Conservation (phyloP, 2,888 invertebrate genomes). For the Pycnomerus fuliginosus region DNA sequence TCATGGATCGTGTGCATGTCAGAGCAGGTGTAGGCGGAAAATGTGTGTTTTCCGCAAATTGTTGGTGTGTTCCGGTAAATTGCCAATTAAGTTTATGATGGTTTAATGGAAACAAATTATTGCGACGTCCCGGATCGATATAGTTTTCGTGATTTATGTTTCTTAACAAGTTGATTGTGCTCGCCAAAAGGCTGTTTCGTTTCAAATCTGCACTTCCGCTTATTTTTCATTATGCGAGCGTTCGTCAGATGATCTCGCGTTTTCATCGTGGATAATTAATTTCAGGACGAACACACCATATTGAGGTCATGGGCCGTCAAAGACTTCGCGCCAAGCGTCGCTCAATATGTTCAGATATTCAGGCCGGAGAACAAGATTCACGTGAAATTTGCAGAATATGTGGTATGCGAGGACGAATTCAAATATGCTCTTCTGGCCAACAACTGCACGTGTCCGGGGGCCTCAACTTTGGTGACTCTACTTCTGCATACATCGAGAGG, state of each 20-base stretch:
- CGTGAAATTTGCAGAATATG: slow-evolving; percentile 97
- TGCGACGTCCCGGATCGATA: slow-evolving; percentile 5
- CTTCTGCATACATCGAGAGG: slow-evolving; percentile 95
- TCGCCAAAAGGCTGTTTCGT: neutral
- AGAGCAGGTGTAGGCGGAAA: slow-evolving; percentile 5
- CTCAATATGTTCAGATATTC: slow-evolving; percentile 98
- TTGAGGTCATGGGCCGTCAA: slow-evolving; percentile 94
- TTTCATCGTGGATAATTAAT: no score
- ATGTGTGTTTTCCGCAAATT: slow-evolving; percentile 3
- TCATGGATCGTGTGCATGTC: no score
- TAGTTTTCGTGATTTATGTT: slow-evolving; percentile 14
- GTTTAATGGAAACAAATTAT: slow-evolving; percentile 21
- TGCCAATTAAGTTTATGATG: slow-evolving; percentile 18
- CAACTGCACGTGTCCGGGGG: slow-evolving; percentile 97
- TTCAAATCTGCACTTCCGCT: no score
- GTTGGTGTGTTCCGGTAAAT: slow-evolving; percentile 13
- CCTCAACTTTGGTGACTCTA: slow-evolving; percentile 93
- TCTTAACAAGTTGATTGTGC: neutral
- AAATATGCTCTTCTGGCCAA: slow-evolving; percentile 97
- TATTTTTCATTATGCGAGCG: no score
- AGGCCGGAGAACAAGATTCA: slow-evolving; percentile 97
- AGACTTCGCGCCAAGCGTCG: slow-evolving; percentile 94
- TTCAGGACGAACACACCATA: slow-evolving; percentile 73
- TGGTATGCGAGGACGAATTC: slow-evolving; percentile 98
- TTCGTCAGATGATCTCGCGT: no score